Conservation (phyloP, 2,797 vertebrate genomes). For the Selene dorsalis region DNA sequence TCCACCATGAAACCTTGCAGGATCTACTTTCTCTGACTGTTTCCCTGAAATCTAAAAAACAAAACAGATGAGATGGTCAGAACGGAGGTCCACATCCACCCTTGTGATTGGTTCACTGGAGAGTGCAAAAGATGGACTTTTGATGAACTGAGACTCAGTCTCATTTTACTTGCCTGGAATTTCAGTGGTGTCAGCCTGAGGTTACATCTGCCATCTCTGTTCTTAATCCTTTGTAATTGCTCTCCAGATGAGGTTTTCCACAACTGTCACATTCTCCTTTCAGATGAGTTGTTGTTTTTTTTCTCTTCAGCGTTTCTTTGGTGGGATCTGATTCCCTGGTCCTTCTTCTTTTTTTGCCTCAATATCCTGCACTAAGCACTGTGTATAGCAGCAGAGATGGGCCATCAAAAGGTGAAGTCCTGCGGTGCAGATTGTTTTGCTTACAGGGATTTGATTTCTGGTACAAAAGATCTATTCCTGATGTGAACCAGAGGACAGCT, state of each 20-base stretch:
- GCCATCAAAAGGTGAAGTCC: slow-evolving; percentile 24
- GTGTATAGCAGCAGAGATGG: slow-evolving; percentile 5
- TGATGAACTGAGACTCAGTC: slow-evolving; percentile 10
- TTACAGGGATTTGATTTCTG: slow-evolving; percentile 43
- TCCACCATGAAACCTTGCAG: too few species aligned
- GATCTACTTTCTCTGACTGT: too few species aligned
- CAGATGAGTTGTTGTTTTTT: neutral
- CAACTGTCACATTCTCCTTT: slow-evolving; percentile 28
- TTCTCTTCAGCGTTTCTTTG: slow-evolving; percentile 30
- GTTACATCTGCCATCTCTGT: slow-evolving; percentile 44
- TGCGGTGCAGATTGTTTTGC: slow-evolving; percentile 26
- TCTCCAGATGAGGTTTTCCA: slow-evolving; percentile 37
- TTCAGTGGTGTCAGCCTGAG: slow-evolving; percentile 34
- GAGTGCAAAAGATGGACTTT: too few species aligned
- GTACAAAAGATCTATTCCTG: slow-evolving; percentile 34
- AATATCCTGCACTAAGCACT: slow-evolving; percentile 33
- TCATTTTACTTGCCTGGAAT: slow-evolving; percentile 40
- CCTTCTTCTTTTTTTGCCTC: slow-evolving; percentile 19
- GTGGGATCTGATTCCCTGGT: neutral
- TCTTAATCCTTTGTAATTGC: slow-evolving; percentile 53
- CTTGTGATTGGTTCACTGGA: too few species aligned
- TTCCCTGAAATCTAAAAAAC: too few species aligned
- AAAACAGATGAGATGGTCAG: too few species aligned
- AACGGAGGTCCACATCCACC: too few species aligned
- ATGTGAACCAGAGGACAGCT: slow-evolving; percentile 47